Percentiles rank a stretch among this genome's conserved stretches.
phyloP scores from a whole-genome alignment of 2,797 vertebrate species.

The Thunnus albacares region DNA sequence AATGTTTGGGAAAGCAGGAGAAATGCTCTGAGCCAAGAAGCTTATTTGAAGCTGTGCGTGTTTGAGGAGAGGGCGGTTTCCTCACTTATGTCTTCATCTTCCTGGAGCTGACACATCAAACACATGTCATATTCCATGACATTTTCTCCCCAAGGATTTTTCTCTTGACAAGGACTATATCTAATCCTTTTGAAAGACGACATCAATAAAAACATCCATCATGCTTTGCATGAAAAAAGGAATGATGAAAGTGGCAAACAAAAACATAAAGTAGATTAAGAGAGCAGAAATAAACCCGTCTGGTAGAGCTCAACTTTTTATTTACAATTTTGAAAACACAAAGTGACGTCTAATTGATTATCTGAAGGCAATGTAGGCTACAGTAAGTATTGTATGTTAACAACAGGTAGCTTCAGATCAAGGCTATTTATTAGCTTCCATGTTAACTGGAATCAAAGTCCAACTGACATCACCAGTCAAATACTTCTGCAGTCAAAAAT shows the following conservation, averaged over 20 bases:
- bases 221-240: slow-evolving; percentile 7
- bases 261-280: neutral
- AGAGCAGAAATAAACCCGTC: neutral
- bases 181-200: slow-evolving; percentile 24
- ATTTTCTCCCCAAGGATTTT: slow-evolving; percentile 12
- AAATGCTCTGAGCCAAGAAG: slow-evolving; percentile 13
- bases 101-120: slow-evolving; percentile 43
- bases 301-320: slow-evolving; percentile 5
- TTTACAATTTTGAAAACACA: neutral
- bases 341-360: neutral
- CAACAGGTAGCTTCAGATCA: neutral
- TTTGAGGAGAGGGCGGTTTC: slow-evolving; percentile 26
- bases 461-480: too few relatives aligned
- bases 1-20: slow-evolving; percentile 33
- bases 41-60: slow-evolving; percentile 42
- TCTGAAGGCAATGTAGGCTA: neutral
- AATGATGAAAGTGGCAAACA: neutral
- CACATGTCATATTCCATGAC: slow-evolving; percentile 10
- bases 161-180: slow-evolving; percentile 23
- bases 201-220: slow-evolving; percentile 29
- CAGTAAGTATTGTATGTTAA: neutral
- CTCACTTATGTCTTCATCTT: slow-evolving; percentile 37
- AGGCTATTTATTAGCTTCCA: too few relatives aligned
- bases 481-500: too few relatives aligned
- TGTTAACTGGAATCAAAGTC: too few relatives aligned